A percentile compares a stretch with the other conserved stretches of the same genome.
Evolutionary conservation across 2,888 invertebrate genomes (phyloP).

Genomic region (Chaitophorus viminalis): DNA sequence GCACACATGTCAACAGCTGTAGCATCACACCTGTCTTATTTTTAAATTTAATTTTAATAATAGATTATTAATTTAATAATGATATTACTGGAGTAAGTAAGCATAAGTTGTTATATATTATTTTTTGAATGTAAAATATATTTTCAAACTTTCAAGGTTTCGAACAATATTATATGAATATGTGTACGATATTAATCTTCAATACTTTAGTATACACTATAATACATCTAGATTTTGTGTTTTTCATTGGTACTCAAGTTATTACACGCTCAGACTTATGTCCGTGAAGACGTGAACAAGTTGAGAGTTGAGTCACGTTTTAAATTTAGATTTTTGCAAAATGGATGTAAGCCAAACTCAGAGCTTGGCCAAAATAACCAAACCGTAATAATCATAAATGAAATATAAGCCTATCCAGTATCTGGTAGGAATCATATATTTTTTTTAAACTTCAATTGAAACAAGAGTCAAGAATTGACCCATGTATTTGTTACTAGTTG

Average conservation of each 20-base stretch:
- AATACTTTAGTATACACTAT: neutral
- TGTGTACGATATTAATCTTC: neutral
- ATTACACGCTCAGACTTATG: neutral
- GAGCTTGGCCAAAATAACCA: conserved; percentile 42
- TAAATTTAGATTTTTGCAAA: conserved; percentile 51
- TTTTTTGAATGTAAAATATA: neutral
- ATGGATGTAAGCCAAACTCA: conserved; percentile 44
- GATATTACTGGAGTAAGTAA: neutral
- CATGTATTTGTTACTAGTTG: neutral
- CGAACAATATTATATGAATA: neutral
- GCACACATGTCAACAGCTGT: conserved; percentile 54
- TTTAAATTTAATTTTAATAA: conserved; percentile 44
- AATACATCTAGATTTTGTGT: conserved; percentile 19
- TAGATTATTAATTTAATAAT: conserved; percentile 43
- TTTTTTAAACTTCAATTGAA: conserved; percentile 24
- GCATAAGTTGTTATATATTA: neutral
- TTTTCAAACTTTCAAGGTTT: conserved; percentile 8
- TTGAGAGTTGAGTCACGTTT: conserved; percentile 51
- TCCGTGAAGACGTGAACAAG: neutral
- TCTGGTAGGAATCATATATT: conserved; percentile 13
- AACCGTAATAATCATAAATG: conserved; percentile 52
- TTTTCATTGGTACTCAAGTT: neutral
- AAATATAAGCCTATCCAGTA: conserved; percentile 50
- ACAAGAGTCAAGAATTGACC: conserved; percentile 38
- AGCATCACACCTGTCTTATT: conserved; percentile 44